These are phyloP conservation scores for Philhelius pedissequus DNA, from an alignment of 2,888 invertebrate genomes.

Conservation along the genomic window DNA sequence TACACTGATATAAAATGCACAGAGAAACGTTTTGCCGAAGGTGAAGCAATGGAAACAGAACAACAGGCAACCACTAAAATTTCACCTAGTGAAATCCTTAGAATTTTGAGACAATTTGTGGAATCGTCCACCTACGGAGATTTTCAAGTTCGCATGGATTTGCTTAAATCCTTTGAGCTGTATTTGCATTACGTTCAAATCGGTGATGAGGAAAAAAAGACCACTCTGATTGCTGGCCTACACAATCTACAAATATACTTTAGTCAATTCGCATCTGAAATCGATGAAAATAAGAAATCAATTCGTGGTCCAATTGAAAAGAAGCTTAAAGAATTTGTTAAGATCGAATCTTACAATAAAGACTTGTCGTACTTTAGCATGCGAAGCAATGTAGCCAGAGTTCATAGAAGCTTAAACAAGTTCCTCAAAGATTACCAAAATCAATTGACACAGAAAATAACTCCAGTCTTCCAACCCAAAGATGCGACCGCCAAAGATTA, in stretches of 20 bases:
- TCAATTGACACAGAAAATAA: constrained; percentile 77
- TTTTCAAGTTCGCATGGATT: constrained; percentile 87
- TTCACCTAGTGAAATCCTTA: constrained; percentile 75
- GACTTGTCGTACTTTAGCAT: constrained; percentile 97
- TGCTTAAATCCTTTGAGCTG: constrained; percentile 90
- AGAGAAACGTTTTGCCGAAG: constrained; percentile 73
- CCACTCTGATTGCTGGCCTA: constrained; percentile 82
- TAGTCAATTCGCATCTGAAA: constrained; percentile 85
- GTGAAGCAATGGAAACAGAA: constrained; percentile 71
- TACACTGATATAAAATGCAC: constrained; percentile 72
- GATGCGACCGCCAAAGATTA: constrained; percentile 75
- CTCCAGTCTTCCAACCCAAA: constrained; percentile 77
- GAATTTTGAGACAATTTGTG: constrained; percentile 89
- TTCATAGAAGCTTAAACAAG: constrained; percentile 92
- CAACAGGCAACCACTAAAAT: constrained; percentile 71
- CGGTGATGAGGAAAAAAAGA: constrained; percentile 73
- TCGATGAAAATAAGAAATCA: constrained; percentile 83
- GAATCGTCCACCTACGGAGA: constrained; percentile 91
- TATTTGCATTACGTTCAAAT: constrained; percentile 83
- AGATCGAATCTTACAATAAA: constrained; percentile 96
- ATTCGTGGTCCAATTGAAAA: constrained; percentile 92
- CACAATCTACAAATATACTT: constrained; percentile 93
- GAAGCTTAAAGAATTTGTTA: constrained; percentile 94
- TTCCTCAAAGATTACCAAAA: constrained; percentile 91
- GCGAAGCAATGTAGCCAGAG: constrained; percentile 91